Evolutionary conservation across 2,113 vertebrate species (phyloP).

Genomic region (Hippolais icterina): DNA sequence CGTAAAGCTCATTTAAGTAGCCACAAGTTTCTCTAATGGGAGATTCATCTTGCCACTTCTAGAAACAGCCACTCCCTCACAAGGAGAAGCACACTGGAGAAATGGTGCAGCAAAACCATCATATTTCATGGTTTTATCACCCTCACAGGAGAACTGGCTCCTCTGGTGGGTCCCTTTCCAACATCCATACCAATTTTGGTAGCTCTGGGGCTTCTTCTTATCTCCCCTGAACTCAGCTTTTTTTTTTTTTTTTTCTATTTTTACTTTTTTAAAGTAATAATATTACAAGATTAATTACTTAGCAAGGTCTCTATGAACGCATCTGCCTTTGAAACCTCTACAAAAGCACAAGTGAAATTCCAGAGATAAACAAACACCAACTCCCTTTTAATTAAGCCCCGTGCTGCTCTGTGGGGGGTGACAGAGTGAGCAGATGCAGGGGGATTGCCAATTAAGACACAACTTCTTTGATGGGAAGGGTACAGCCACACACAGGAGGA

Average conservation of each 20-base stretch:
- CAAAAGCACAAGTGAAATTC: constrained; percentile 59
- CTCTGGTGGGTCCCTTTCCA: neutral
- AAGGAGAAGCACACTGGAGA: neutral
- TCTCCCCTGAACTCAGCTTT: neutral
- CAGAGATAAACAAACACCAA: constrained; percentile 63
- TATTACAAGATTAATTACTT: constrained; percentile 43
- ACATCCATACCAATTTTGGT: neutral
- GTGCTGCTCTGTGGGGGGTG: constrained; percentile 41
- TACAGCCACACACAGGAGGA: constrained; percentile 43
- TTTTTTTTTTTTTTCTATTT: neutral
- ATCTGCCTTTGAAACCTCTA: constrained; percentile 41
- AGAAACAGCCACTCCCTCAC: neutral
- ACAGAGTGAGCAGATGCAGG: constrained; percentile 14
- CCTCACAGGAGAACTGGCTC: neutral
- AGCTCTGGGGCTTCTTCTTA: neutral
- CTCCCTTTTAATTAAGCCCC: constrained; percentile 62
- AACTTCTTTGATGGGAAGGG: constrained; percentile 60
- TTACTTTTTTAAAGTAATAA: neutral
- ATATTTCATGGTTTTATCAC: rapidly evolving
- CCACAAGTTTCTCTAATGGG: neutral
- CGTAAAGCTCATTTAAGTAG: neutral
- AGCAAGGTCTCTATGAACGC: neutral
- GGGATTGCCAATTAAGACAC: constrained; percentile 71
- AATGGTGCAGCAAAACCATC: neutral
- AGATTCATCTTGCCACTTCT: neutral